These are phyloP conservation scores for Leucophora obtusa DNA, from an alignment of 2,888 invertebrate genomes.

Conservation along the genomic window DNA sequence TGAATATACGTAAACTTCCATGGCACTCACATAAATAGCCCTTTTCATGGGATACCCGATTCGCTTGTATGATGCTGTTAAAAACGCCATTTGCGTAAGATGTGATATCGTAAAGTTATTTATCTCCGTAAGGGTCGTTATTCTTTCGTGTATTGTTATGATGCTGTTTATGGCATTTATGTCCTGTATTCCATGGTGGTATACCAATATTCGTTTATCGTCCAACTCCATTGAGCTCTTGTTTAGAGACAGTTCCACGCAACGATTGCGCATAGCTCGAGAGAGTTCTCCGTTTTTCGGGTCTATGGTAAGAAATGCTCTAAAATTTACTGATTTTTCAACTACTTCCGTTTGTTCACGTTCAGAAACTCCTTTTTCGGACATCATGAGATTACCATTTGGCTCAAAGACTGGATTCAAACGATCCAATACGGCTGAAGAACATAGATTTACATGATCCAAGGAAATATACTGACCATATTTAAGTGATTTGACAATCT, in stretches of 20 bases:
- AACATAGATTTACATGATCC: constrained; percentile 97
- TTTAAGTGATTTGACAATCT: constrained; percentile 90
- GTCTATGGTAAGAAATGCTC: constrained; percentile 96
- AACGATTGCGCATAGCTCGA: constrained; percentile 98
- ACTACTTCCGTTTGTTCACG: constrained; percentile 82
- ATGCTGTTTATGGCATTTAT: constrained; percentile 78
- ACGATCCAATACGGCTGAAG: constrained; percentile 97
- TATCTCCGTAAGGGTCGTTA: constrained; percentile 74
- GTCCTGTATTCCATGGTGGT: constrained; percentile 79
- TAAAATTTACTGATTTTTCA: constrained; percentile 92
- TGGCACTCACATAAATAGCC: constrained; percentile 75
- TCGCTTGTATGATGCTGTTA: constrained; percentile 73
- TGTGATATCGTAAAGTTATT: constrained; percentile 75
- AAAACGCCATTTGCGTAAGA: constrained; percentile 74
- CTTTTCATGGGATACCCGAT: constrained; percentile 73
- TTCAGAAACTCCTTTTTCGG: constrained; percentile 93
- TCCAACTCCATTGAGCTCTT: constrained; percentile 70
- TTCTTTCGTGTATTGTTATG: constrained; percentile 79
- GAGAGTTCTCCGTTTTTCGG: constrained; percentile 97
- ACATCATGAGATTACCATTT: constrained; percentile 91
- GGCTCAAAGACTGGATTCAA: constrained; percentile 97
- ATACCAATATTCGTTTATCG: constrained; percentile 81
- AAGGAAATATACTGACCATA: constrained; percentile 91
- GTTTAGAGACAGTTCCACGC: constrained; percentile 87
- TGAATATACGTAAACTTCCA: constrained; percentile 78